Evolutionary conservation across 2,888 invertebrate species (phyloP).

Genomic region (Sarcophaga variegata): DNA sequence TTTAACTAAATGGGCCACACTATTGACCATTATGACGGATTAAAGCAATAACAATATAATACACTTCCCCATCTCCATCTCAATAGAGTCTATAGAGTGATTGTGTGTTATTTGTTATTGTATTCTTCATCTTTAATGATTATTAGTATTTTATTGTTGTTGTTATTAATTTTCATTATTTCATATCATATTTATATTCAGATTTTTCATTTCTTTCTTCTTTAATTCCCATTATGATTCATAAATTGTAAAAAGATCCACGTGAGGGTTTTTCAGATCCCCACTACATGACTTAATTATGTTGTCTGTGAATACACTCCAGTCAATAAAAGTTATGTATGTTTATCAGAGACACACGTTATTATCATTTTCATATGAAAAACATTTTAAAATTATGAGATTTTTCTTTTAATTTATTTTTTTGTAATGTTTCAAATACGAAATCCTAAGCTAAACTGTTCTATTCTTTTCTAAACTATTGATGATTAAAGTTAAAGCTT

Average conservation of each 20-base stretch:
- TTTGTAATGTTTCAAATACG: no score
- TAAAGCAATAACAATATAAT: slow-evolving; percentile 49
- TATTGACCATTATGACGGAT: slow-evolving; percentile 66
- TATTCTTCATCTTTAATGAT: slow-evolving; percentile 41
- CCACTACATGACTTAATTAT: slow-evolving; percentile 22
- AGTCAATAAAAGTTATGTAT: no score
- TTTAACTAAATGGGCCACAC: slow-evolving; percentile 49
- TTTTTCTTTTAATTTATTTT: no score
- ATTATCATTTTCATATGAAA: no score
- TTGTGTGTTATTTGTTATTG: slow-evolving; percentile 10
- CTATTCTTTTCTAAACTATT: no score
- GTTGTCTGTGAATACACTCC: neutral
- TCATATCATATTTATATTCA: slow-evolving; percentile 41
- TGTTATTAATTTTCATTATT: slow-evolving; percentile 51
- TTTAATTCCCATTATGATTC: neutral
- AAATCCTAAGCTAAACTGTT: no score
- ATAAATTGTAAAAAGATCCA: slow-evolving; percentile 9
- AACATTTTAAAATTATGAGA: no score
- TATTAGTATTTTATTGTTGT: slow-evolving; percentile 62
- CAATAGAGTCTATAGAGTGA: slow-evolving; percentile 19
- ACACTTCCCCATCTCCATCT: no score
- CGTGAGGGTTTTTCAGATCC: neutral
- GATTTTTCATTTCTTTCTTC: slow-evolving; percentile 1
- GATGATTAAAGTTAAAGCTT: no score
- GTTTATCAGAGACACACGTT: no score